These are phyloP conservation scores for Acanthosepion lycidas DNA, from an alignment of 2,888 invertebrate species.

Conservation along the genomic window DNA sequence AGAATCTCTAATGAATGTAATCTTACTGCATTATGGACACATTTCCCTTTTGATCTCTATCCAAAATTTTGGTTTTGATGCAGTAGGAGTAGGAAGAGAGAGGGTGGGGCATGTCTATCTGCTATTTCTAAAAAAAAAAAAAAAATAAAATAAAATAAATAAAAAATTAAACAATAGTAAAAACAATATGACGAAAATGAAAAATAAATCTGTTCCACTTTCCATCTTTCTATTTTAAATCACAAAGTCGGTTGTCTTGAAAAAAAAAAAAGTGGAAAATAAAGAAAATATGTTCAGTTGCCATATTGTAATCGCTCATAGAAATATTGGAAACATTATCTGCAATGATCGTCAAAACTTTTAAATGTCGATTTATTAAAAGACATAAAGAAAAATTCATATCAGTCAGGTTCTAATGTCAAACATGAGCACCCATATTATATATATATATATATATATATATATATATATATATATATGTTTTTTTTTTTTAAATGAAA, in stretches of 20 bases:
- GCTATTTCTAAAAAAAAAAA: background rate
- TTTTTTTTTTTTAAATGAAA: background rate
- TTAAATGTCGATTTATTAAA: background rate
- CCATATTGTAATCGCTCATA: background rate
- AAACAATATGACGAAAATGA: background rate
- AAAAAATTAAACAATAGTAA: background rate
- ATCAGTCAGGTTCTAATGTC: background rate
- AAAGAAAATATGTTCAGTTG: background rate
- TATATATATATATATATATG: background rate
- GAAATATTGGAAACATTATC: background rate
- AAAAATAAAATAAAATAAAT: background rate
- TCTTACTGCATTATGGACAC: conserved; percentile 22
- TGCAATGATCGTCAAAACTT: background rate
- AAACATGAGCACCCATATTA: background rate
- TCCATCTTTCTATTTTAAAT: background rate
- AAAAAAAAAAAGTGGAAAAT: background rate
- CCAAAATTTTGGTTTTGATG: conserved; percentile 6
- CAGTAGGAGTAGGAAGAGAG: background rate
- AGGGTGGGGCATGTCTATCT: background rate
- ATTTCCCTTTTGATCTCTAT: background rate
- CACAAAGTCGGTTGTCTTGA: background rate
- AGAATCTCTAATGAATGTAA: background rate
- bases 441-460: too few species aligned
- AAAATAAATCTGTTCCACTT: conserved; percentile 8
- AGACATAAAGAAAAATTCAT: background rate